A percentile compares a stretch with the other conserved stretches of the same genome.
Evolutionary conservation across 2,797 vertebrate species (phyloP).

Genomic region (Eidolon dupreanum): DNA sequence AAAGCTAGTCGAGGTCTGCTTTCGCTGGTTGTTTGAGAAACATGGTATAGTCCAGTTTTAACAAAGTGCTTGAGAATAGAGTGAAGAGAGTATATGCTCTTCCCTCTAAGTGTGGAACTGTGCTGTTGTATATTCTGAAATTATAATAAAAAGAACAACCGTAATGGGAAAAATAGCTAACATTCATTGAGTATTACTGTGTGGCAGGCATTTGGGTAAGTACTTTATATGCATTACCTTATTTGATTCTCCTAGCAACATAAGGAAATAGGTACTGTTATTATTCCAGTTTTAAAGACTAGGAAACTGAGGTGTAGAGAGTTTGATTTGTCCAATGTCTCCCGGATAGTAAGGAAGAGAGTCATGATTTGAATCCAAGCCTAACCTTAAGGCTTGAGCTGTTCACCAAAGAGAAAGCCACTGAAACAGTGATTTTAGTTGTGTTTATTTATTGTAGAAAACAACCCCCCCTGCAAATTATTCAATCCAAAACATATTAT

Average conservation of each 20-base stretch:
- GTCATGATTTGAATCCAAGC: constrained; percentile 16
- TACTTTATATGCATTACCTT: neutral
- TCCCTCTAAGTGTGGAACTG: neutral
- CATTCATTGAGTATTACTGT: neutral
- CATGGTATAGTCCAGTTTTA: neutral
- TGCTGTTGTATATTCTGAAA: neutral
- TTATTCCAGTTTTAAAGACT: neutral
- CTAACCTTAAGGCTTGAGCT: neutral
- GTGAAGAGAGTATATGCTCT: neutral
- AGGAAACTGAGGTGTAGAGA: neutral
- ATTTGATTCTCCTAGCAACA: neutral
- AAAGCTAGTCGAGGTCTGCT: neutral
- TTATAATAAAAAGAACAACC: neutral
- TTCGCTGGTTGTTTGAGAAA: neutral
- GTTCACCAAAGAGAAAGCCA: constrained; percentile 5
- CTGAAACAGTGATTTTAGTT: constrained; percentile 36
- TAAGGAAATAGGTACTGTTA: neutral
- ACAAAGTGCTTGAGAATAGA: neutral
- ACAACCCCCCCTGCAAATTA: constrained; percentile 35
- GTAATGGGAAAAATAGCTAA: neutral
- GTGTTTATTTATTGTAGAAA: constrained; percentile 50
- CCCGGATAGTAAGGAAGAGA: neutral
- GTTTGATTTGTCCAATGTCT: neutral
- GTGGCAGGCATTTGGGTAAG: neutral
- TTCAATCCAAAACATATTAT: constrained; percentile 48